Evolutionary conservation across 2,888 invertebrate species (phyloP).

Genomic region (Malacosoma neustria): DNA sequence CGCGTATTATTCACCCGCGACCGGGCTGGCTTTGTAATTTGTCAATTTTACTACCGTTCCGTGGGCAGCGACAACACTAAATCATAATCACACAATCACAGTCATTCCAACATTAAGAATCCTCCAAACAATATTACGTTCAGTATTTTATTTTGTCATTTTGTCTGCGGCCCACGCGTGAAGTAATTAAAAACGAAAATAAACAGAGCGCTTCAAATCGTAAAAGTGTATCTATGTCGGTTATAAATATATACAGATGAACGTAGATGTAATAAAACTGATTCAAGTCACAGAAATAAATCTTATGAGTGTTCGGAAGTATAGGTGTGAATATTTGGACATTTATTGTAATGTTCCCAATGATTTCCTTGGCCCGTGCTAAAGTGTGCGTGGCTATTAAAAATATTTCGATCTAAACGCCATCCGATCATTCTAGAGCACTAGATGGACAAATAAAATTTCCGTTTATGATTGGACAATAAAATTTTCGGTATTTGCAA

Average conservation of each 20-base stretch:
- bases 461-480: conserved; percentile 39
- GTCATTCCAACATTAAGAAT: conserved; percentile 23
- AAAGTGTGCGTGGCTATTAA: conserved; percentile 43
- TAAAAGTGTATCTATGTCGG: conserved; percentile 70
- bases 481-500: conserved; percentile 49
- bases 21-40: conserved; percentile 31
- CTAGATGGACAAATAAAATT: conserved; percentile 27
- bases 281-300: conserved; percentile 71
- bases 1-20: conserved; percentile 25
- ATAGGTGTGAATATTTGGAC: conserved; percentile 51
- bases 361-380: conserved; percentile 28
- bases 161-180: conserved; percentile 56
- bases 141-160: conserved; percentile 60
- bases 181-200: conserved; percentile 76
- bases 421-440: conserved; percentile 39
- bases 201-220: conserved; percentile 71
- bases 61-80: conserved; percentile 30
- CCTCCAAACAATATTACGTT: conserved; percentile 26
- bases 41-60: conserved; percentile 35
- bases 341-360: conserved; percentile 43
- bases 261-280: conserved; percentile 67
- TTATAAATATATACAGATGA: conserved; percentile 72
- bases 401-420: conserved; percentile 41
- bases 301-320: conserved; percentile 54
- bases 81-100: conserved; percentile 37